A percentile compares a stretch with the other conserved stretches of the same genome.
Evolutionary conservation across 2,888 invertebrate species (phyloP).

Genomic region (Frankliniella intonsa): DNA sequence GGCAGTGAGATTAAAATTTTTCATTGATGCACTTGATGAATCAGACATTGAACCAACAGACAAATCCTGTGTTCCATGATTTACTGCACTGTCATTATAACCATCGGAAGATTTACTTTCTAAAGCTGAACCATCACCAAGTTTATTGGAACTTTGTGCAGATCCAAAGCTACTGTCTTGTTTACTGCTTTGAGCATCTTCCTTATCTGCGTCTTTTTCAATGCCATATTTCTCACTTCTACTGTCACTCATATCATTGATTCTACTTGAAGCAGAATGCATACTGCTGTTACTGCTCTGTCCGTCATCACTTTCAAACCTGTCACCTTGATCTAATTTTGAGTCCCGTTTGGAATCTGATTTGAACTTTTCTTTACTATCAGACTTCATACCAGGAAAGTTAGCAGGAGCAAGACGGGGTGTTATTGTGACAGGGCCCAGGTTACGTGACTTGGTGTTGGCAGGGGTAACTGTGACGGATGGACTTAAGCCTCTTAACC

Average conservation of each 20-base stretch:
- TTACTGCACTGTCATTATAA: neutral
- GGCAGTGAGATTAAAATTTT: neutral
- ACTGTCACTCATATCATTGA: neutral
- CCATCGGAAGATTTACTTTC: neutral
- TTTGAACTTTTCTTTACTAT: neutral
- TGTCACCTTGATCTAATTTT: neutral
- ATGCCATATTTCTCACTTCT: neutral
- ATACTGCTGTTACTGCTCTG: slow-evolving; percentile 4
- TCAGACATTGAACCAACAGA: no score
- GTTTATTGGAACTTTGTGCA: neutral
- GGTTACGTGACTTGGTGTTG: neutral
- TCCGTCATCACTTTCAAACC: neutral
- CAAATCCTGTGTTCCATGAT: no score
- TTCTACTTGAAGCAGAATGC: neutral
- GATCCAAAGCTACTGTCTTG: neutral
- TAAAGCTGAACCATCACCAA: neutral
- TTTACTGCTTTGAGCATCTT: neutral
- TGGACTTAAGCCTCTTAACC: neutral
- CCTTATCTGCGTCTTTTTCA: neutral
- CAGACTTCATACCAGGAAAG: neutral
- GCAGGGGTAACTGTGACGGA: slow-evolving; percentile 29
- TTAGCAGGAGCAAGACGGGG: neutral
- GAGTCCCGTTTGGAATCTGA: neutral
- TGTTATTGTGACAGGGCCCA: slow-evolving; percentile 1
- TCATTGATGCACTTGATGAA: neutral